Evolutionary conservation across 2,797 vertebrate genomes (phyloP).

Genomic region (Falco cherrug): DNA sequence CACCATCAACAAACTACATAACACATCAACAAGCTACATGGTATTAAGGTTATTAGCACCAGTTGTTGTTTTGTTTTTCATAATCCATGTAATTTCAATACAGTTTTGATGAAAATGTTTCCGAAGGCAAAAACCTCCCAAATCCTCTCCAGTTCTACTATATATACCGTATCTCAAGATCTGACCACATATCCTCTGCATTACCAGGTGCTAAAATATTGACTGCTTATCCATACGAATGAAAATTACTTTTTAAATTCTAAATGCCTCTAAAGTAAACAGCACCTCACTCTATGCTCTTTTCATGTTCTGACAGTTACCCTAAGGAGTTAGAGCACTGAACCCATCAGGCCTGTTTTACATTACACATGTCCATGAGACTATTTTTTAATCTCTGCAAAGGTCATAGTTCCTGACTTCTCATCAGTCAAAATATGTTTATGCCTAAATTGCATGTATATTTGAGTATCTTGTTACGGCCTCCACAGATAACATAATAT

Average conservation of each 20-base stretch:
- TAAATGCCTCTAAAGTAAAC: constrained; percentile 50
- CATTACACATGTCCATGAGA: not conserved
- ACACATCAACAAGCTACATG: not conserved
- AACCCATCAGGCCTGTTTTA: constrained; percentile 46
- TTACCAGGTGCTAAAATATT: constrained; percentile 10
- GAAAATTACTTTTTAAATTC: constrained; percentile 35
- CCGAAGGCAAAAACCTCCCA: not conserved
- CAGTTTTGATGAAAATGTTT: constrained; percentile 28
- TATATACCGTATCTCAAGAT: not conserved
- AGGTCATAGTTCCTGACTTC: constrained; percentile 54
- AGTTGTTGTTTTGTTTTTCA: constrained; percentile 23
- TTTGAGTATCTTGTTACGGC: constrained; percentile 8
- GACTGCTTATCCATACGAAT: constrained; percentile 30
- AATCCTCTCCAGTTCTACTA: not conserved
- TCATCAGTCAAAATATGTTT: constrained; percentile 52
- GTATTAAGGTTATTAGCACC: constrained; percentile 53
- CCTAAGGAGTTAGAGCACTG: constrained; percentile 35
- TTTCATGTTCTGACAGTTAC: constrained; percentile 34
- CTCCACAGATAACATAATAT: not conserved
- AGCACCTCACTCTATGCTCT: constrained; percentile 36
- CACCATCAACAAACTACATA: not conserved
- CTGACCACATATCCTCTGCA: not conserved
- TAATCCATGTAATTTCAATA: not conserved
- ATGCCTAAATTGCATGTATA: not conserved
- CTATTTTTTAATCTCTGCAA: constrained; percentile 36